Evolutionary conservation across 64 coral and sea anemone genomes (phyloP), one percentile per base, ranked within the genome.

Genomic region (Stichodactyla mertensii): DNA sequence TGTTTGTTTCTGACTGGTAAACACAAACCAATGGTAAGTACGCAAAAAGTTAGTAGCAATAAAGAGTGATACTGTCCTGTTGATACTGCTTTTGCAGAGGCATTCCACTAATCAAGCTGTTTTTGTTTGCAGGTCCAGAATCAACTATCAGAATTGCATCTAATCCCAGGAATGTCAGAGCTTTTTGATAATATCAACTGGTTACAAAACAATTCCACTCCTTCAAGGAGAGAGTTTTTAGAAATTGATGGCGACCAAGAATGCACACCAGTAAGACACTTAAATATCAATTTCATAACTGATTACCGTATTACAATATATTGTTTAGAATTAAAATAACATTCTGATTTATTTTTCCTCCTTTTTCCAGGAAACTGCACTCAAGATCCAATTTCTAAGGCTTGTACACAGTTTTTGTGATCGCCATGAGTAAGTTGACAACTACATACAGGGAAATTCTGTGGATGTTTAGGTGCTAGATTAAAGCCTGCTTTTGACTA

Each of bases 391-490:
- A 61, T 98, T 98, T 77, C 88, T 98, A 18, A 89, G 95, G 20
- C 88, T 98, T n/a, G 87, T 98, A 16, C 95, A 98, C 85, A 98
- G 95, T 54, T 98, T 98, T 23, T 94, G 95, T 88, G 95, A 98
- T 70, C 92, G 92, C 1, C 95, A 98, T 86, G 95, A 98, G 69
- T 74, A 74, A 74, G 69, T 74, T 74, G 20, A 74, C 19, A 0
- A 9, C 62, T 66, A 18, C 20, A 5, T 20, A 22, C 66, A 22
- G 5, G 14, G 10, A 10, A 16, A 10, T 12, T 59, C 10, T 59
- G 9, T 59, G 3, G 1, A 61, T 16, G 18, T 61, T 13, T 5
- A 61, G 13, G 5, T 61, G 18, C 18, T 61, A 15, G 14, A 16
- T 15, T 61, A 16, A 61, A 16, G 59, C 13, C 11, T 1, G 16